A percentile compares a stretch with the other conserved stretches of the same genome.
phyloP scores from a whole-genome alignment of 2,113 vertebrate species.

The Equus przewalskii region DNA sequence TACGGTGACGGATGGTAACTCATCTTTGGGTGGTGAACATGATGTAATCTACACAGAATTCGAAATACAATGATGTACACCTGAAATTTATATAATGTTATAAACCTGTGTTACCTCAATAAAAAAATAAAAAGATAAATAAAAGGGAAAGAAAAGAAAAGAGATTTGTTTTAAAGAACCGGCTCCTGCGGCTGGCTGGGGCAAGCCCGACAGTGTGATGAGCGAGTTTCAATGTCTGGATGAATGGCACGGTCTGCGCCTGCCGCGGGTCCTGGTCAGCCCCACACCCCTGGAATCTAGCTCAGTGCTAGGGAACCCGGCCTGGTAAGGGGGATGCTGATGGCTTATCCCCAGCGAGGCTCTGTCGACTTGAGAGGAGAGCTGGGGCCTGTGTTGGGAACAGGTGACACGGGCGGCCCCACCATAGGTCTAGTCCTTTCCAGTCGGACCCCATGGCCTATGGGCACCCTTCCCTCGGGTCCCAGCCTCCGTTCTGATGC shows the following conservation, averaged over 20 bases:
- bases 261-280: rapidly evolving
- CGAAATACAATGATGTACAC: no score
- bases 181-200: background rate
- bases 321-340: background rate
- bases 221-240: no score
- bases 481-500: rapidly evolving
- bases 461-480: rapidly evolving
- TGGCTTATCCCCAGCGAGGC: rapidly evolving
- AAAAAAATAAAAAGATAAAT: no score
- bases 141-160: no score
- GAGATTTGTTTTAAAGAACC: background rate
- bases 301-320: background rate
- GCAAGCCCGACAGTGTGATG: no score
- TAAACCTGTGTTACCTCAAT: no score
- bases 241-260: background rate
- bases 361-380: no score
- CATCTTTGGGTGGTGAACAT: no score
- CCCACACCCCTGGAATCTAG: background rate
- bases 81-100: no score
- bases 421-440: rapidly evolving
- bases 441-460: rapidly evolving
- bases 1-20: no score
- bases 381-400: rapidly evolving
- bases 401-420: rapidly evolving
- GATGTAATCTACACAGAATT: no score